Conservation (phyloP, 2,113 vertebrate species). For the Amia ocellicauda region DNA sequence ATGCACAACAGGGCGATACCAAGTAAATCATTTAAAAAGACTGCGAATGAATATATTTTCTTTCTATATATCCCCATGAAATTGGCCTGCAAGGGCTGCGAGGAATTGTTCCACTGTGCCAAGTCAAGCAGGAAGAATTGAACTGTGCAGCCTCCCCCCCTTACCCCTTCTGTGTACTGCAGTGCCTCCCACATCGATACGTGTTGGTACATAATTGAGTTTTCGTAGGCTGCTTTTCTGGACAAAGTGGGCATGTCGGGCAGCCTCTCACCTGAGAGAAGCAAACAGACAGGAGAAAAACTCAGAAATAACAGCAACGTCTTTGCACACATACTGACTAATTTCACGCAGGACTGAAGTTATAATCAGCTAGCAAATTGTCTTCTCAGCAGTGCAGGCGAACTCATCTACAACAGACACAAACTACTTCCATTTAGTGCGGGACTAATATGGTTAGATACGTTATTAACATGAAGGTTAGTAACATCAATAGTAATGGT, state of each 20-base stretch:
- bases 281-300: conserved; percentile 27
- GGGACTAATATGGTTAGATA: too few species aligned
- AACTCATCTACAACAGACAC: too few species aligned
- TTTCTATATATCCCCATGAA: conserved; percentile 2
- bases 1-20: too few species aligned
- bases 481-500: too few species aligned
- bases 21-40: too few species aligned
- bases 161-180: conserved; percentile 62
- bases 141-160: not conserved
- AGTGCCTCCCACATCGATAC: conserved; percentile 83
- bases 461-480: not conserved
- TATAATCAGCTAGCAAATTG: not conserved
- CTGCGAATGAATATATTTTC: not conserved
- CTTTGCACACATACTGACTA: not conserved
- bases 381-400: not conserved
- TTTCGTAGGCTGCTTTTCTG: conserved; percentile 41
- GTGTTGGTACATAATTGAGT: conserved; percentile 57
- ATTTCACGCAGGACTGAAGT: not conserved
- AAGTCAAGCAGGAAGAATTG: not conserved
- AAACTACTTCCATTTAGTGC: too few species aligned
- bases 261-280: conserved; percentile 45
- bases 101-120: not conserved
- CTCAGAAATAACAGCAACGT: not conserved
- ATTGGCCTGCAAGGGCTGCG: not conserved
- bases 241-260: conserved; percentile 44